phyloP scores from a whole-genome alignment of 1,140 invertebrate species.

The Nymphalis io region DNA sequence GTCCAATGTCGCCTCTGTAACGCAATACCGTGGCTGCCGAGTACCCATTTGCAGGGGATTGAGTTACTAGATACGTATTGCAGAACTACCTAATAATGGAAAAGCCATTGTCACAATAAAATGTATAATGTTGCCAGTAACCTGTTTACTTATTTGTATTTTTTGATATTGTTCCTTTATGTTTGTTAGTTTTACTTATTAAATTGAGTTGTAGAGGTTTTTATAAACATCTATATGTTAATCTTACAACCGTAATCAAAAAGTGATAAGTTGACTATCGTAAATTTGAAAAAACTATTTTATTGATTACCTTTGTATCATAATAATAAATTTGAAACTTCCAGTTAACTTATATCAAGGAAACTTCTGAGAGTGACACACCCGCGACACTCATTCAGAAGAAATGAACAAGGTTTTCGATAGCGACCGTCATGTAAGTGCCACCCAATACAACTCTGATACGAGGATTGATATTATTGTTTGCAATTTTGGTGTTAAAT shows the following conservation, averaged over 20 bases:
- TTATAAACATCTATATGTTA: too few relatives aligned
- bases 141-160: too few relatives aligned
- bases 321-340: slow-evolving; percentile 5
- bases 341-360: slow-evolving; percentile 33
- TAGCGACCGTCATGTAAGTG: slow-evolving; percentile 42
- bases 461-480: slow-evolving; percentile 34
- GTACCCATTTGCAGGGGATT: slow-evolving; percentile 47
- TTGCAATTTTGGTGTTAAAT: slow-evolving; percentile 17
- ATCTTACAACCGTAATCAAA: too few relatives aligned
- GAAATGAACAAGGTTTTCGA: slow-evolving; percentile 48
- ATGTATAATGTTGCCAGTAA: background rate
- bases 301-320: too few relatives aligned
- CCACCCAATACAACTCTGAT: slow-evolving; percentile 34
- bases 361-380: slow-evolving; percentile 37
- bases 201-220: too few relatives aligned
- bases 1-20: slow-evolving; percentile 49
- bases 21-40: slow-evolving; percentile 41
- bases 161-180: too few relatives aligned
- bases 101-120: background rate
- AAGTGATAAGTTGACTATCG: too few relatives aligned
- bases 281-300: too few relatives aligned
- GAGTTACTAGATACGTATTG: slow-evolving; percentile 35
- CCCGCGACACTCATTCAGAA: slow-evolving; percentile 41
- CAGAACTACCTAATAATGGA: slow-evolving; percentile 13
- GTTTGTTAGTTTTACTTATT: too few relatives aligned